Percentiles rank a stretch among this genome's conserved stretches.
Evolutionary conservation across 2,113 vertebrate genomes (phyloP).

Genomic region (Notarius lentiginosus): DNA sequence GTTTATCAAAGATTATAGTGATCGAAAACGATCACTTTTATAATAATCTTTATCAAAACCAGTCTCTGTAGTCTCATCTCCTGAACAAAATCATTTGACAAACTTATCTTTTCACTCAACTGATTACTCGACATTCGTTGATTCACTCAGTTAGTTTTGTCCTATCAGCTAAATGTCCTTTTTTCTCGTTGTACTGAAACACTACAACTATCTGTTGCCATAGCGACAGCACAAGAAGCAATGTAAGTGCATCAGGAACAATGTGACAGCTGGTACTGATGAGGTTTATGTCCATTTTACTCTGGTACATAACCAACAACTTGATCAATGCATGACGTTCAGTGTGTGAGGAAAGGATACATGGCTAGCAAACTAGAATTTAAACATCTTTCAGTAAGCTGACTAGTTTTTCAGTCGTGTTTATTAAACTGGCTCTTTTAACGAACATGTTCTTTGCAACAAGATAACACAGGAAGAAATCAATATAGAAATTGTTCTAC

Average conservation of each 20-base stretch:
- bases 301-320: not conserved
- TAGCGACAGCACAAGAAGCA: not conserved
- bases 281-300: not conserved
- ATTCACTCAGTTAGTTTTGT: not conserved
- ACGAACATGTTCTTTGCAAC: not conserved
- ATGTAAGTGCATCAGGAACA: not conserved
- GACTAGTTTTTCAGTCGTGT: not conserved
- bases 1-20: not conserved
- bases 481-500: not conserved
- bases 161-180: not conserved
- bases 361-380: not conserved
- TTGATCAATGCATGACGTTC: not conserved
- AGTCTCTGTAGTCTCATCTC: not conserved
- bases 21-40: not conserved
- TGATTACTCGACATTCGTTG: not conserved
- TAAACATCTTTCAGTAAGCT: not conserved
- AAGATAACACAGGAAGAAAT: not conserved
- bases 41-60: not conserved
- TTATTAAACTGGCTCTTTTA: not conserved
- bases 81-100: not conserved
- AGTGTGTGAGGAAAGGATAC: not conserved
- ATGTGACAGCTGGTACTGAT: not conserved
- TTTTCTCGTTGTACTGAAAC: not conserved
- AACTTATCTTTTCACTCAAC: not conserved
- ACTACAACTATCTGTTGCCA: not conserved